These are phyloP conservation scores for Drosophila mettleri DNA, from an alignment of 2,888 invertebrate genomes.

Conservation along the genomic window DNA sequence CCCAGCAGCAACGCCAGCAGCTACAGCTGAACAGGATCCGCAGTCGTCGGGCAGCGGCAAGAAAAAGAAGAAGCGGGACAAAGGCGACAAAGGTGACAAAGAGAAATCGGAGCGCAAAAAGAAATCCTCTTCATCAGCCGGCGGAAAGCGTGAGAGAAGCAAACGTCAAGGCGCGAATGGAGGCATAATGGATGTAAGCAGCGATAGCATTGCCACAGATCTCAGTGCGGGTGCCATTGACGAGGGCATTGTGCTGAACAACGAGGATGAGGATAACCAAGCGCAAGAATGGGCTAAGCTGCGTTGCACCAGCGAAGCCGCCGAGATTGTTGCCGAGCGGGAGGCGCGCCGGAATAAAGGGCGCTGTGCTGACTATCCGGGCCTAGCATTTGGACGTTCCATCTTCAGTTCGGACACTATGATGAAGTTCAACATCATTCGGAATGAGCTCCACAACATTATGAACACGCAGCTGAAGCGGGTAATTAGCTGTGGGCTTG, in stretches of 20 bases:
- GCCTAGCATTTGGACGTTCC: slow-evolving; percentile 95
- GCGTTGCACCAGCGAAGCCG: slow-evolving; percentile 94
- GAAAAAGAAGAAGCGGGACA: slow-evolving; percentile 73
- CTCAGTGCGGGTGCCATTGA: slow-evolving; percentile 81
- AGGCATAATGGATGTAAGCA: slow-evolving; percentile 63
- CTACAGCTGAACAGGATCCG: slow-evolving; percentile 9
- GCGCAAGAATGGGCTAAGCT: slow-evolving; percentile 92
- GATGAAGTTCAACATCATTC: slow-evolving; percentile 98
- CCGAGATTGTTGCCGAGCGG: slow-evolving; percentile 94
- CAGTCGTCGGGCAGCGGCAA: slow-evolving; percentile 33
- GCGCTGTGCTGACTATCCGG: slow-evolving; percentile 96
- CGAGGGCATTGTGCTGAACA: slow-evolving; percentile 86
- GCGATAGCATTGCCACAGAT: slow-evolving; percentile 74
- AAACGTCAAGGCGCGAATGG: slow-evolving; percentile 54
- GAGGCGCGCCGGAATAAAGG: slow-evolving; percentile 90
- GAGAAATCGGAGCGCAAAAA: slow-evolving; percentile 79
- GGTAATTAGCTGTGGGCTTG: slow-evolving; percentile 87
- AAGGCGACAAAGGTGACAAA: slow-evolving; percentile 65
- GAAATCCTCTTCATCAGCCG: slow-evolving; percentile 54
- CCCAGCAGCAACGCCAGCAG: slow-evolving; percentile 26
- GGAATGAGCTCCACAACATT: slow-evolving; percentile 98
- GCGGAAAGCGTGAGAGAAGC: slow-evolving; percentile 67
- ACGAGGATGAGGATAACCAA: slow-evolving; percentile 90
- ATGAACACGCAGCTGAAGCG: slow-evolving; percentile 97
- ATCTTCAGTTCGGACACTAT: slow-evolving; percentile 98